phyloP scores from a whole-genome alignment of 2,113 vertebrate species.

The Sebastes fasciatus region DNA sequence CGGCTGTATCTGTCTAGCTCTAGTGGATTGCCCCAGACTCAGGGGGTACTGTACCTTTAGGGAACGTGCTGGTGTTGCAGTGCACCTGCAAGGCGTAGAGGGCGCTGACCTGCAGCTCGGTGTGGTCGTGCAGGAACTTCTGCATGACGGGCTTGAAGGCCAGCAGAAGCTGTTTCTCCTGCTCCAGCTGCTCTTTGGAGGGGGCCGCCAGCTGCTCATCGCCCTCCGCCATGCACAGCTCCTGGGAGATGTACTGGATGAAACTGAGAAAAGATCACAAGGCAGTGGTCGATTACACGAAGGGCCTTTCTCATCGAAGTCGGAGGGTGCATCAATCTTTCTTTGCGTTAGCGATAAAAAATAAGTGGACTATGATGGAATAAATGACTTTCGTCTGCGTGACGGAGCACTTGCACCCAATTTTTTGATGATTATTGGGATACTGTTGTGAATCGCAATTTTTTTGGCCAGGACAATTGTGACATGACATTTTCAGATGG shows the following conservation, averaged over 20 bases:
- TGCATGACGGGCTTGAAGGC: conserved; percentile 99
- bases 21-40: too few species aligned
- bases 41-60: conserved; percentile 88
- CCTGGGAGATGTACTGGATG: conserved; percentile 95
- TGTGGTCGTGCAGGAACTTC: conserved; percentile 98
- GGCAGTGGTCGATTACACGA: background rate
- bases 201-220: conserved; percentile 92
- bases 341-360: too few species aligned
- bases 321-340: too few species aligned
- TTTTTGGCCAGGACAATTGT: too few species aligned
- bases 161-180: conserved; percentile 95
- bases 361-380: too few species aligned
- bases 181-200: conserved; percentile 95
- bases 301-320: background rate
- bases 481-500: too few species aligned
- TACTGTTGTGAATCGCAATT: too few species aligned
- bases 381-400: too few species aligned
- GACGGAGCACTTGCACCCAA: too few species aligned
- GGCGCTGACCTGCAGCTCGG: conserved; percentile 97
- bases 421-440: too few species aligned
- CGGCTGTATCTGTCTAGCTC: background rate
- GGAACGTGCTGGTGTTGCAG: conserved; percentile 94
- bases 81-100: conserved; percentile 98
- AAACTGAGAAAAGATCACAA: conserved; percentile 83
- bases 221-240: conserved; percentile 90